Conservation (phyloP, 2,888 invertebrate species). For the Ennomos erosarius region DNA sequence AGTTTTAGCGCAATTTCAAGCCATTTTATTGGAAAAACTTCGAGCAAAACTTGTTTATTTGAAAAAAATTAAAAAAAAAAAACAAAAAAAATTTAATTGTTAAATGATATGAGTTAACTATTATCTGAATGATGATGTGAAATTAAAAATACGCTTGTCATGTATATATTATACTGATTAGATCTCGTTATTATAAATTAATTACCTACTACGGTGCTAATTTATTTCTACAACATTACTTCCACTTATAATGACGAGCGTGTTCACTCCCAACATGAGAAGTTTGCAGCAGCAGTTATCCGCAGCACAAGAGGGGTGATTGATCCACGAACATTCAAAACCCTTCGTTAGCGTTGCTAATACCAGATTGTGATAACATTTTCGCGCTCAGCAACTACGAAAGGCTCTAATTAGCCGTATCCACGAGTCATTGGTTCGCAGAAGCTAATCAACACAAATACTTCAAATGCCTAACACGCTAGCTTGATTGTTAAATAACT, state of each 20-base stretch:
- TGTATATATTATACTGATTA: no score
- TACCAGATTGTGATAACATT: slow-evolving; percentile 48
- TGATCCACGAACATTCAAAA: slow-evolving; percentile 54
- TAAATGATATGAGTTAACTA: no score
- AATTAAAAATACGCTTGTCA: no score
- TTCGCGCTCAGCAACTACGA: slow-evolving; percentile 30
- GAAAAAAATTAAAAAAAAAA: no score
- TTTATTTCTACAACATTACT: background rate
- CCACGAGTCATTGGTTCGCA: slow-evolving; percentile 34
- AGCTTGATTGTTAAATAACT: slow-evolving; percentile 29
- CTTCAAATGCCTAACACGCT: slow-evolving; percentile 17
- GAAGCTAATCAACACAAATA: slow-evolving; percentile 36
- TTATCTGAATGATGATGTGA: no score
- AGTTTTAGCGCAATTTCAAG: no score
- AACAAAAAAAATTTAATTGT: no score
- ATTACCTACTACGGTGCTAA: no score
- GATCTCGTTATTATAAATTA: no score
- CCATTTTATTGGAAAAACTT: no score
- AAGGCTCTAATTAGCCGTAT: slow-evolving; percentile 32
- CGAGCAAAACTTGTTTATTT: no score
- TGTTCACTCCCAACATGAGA: background rate
- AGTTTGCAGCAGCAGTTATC: slow-evolving; percentile 8
- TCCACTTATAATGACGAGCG: background rate
- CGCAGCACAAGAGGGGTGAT: slow-evolving; percentile 53
- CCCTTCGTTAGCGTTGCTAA: slow-evolving; percentile 54